Conservation (phyloP, 2,113 vertebrate species). For the Gorsachius goisagi region DNA sequence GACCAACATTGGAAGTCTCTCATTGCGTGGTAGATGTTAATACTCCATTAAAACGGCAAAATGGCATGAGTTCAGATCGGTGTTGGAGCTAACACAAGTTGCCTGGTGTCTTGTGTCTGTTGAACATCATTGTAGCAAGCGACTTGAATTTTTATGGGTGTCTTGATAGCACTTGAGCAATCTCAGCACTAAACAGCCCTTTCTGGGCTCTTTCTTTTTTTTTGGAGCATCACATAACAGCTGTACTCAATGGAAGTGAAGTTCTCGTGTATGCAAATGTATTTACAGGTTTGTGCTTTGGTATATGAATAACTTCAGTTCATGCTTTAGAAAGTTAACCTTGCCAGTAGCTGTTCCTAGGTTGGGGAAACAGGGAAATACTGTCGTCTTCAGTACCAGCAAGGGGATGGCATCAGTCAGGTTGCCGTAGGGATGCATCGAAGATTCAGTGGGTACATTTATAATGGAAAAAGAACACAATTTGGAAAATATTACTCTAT, state of each 20-base stretch:
- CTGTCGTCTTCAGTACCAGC: not conserved
- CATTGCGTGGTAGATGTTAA: not conserved
- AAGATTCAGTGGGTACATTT: not conserved
- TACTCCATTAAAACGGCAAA: not conserved
- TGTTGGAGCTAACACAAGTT: not conserved
- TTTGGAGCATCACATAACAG: not conserved
- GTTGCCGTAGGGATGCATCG: not conserved
- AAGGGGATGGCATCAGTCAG: not conserved
- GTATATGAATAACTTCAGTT: not conserved
- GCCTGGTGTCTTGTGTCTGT: not conserved
- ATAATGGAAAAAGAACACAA: not conserved
- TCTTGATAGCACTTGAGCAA: not conserved
- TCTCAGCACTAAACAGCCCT: not conserved
- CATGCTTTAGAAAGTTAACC: not conserved
- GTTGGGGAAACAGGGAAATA: not conserved
- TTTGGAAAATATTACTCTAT: not conserved
- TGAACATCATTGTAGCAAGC: not conserved
- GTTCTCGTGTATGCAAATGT: rapidly evolving
- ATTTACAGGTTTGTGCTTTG: not conserved
- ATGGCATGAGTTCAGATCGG: not conserved
- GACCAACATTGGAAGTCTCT: not conserved
- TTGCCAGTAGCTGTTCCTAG: not conserved
- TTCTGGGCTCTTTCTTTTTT: not conserved
- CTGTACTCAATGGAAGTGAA: not conserved
- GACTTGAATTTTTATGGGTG: not conserved